phyloP scores from a whole-genome alignment of 1,140 invertebrate species.

The Drosophila rhopaloa region DNA sequence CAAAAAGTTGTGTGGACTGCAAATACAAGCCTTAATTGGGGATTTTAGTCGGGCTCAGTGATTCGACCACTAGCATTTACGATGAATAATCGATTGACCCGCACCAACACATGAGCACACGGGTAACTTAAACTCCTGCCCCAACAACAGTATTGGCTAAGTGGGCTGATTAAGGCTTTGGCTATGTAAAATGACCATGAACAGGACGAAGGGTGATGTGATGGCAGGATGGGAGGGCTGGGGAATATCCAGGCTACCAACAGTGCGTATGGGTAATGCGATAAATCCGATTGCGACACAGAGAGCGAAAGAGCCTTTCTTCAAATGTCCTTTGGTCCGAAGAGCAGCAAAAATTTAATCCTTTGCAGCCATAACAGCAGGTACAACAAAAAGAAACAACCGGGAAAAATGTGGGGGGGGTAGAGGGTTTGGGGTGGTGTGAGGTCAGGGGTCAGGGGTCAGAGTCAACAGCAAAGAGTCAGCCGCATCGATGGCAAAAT shows the following conservation, averaged over 20 bases:
- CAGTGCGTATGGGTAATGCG: constrained; percentile 60
- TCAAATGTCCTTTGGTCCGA: constrained; percentile 18
- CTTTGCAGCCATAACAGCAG: constrained; percentile 27
- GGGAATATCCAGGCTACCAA: constrained; percentile 24
- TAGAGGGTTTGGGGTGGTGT: background rate
- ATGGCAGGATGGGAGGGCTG: constrained; percentile 9
- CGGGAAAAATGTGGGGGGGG: constrained; percentile 22
- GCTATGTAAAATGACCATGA: constrained; percentile 33
- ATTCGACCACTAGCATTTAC: constrained; percentile 36
- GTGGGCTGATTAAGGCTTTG: constrained; percentile 36
- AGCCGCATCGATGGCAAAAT: constrained; percentile 22
- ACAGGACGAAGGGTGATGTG: background rate
- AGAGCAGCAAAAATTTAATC: constrained; percentile 48
- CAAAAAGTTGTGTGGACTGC: constrained; percentile 27
- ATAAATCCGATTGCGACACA: constrained; percentile 32
- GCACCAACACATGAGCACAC: constrained; percentile 1
- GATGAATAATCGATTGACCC: constrained; percentile 34
- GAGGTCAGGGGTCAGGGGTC: background rate
- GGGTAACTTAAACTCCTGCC: constrained; percentile 3
- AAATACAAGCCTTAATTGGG: constrained; percentile 35
- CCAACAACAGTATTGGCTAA: background rate
- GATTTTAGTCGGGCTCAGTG: constrained; percentile 23
- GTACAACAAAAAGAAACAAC: too few species aligned
- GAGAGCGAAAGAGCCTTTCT: background rate
- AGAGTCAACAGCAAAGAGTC: constrained; percentile 45